Evolutionary conservation across 2,888 invertebrate species (phyloP).

Genomic region (Dioctria linearis): DNA sequence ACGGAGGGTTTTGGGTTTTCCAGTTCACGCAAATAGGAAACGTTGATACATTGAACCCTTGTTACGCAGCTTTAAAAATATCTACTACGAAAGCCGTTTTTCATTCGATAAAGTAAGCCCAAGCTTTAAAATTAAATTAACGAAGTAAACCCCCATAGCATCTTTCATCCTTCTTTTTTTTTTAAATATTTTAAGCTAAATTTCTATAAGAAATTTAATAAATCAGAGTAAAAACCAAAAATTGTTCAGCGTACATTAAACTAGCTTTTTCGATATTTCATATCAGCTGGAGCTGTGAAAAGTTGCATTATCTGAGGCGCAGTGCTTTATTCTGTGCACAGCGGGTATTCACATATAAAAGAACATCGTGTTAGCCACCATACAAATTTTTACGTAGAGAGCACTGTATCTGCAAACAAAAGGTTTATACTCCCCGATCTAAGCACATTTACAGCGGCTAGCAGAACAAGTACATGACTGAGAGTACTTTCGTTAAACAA

Average conservation of each 20-base stretch:
- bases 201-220: conserved; percentile 37
- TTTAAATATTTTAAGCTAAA: background rate
- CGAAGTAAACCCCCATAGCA: too few relatives aligned
- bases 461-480: background rate
- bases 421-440: background rate
- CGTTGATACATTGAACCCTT: too few relatives aligned
- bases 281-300: conserved; percentile 21
- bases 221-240: background rate
- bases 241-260: conserved; percentile 7
- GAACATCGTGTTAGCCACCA: conserved; percentile 12
- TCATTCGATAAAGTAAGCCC: too few relatives aligned
- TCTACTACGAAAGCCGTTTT: too few relatives aligned
- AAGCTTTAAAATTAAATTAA: too few relatives aligned
- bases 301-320: conserved; percentile 37
- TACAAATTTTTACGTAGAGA: conserved; percentile 29
- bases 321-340: conserved; percentile 24
- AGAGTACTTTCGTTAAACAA: conserved; percentile 20
- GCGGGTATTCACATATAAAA: conserved; percentile 29
- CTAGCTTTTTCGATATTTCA: conserved; percentile 28
- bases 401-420: conserved; percentile 16
- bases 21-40: too few relatives aligned
- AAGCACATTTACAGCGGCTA: background rate
- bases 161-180: too few relatives aligned
- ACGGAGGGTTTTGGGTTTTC: too few relatives aligned
- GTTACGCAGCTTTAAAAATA: too few relatives aligned